phyloP scores from a whole-genome alignment of 2,797 vertebrate genomes.

The Graptemys geographica region DNA sequence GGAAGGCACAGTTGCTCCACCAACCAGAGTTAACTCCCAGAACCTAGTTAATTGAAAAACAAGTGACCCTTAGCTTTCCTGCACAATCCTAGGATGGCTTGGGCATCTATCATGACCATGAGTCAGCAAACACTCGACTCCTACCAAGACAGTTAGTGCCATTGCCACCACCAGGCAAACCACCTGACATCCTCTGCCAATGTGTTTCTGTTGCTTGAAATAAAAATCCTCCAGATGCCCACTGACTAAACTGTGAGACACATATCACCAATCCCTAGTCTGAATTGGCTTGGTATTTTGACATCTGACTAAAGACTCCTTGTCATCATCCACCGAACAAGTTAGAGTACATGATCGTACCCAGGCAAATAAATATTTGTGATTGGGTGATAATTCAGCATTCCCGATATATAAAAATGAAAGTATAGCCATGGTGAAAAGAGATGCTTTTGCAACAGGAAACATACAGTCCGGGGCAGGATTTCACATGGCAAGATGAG shows the following conservation, averaged over 20 bases:
- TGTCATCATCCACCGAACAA: background rate
- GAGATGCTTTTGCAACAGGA: background rate
- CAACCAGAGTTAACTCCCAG: background rate
- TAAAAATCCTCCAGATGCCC: background rate
- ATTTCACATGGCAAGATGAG: background rate
- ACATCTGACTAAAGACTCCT: background rate
- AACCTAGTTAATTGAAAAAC: slow-evolving; percentile 14
- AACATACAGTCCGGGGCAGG: background rate
- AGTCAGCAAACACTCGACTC: background rate
- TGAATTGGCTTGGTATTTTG: background rate
- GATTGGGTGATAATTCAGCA: background rate
- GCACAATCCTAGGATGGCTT: background rate
- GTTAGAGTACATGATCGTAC: background rate
- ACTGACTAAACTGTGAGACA: background rate
- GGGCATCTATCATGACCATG: background rate
- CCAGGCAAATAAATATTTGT: background rate
- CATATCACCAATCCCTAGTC: background rate
- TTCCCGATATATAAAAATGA: rapidly evolving
- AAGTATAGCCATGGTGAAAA: background rate
- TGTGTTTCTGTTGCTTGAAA: slow-evolving; percentile 22
- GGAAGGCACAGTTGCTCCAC: background rate
- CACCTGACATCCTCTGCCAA: background rate
- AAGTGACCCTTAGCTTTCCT: slow-evolving; percentile 38
- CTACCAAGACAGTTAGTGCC: background rate
- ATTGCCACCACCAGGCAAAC: slow-evolving; percentile 6